These are phyloP conservation scores for Achatina immaculata DNA, from an alignment of 1,140 invertebrate genomes.

Conservation along the genomic window DNA sequence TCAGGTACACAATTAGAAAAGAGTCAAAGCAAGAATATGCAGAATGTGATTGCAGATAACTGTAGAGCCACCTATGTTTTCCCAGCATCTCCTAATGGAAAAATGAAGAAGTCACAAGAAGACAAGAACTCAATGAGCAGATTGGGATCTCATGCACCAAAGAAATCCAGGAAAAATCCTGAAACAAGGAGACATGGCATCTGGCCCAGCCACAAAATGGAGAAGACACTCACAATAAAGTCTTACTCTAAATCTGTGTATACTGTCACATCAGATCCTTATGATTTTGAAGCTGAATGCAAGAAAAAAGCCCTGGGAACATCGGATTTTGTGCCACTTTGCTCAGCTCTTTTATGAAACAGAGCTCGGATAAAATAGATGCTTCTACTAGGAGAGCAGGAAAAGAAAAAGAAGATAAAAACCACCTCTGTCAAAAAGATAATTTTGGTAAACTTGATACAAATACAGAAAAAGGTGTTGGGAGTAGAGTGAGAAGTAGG, in stretches of 20 bases:
- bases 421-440: no score
- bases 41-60: neutral
- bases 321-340: neutral
- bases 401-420: neutral
- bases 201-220: constrained; percentile 9
- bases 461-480: neutral
- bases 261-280: constrained; percentile 26
- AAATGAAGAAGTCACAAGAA: neutral
- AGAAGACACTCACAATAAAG: constrained; percentile 23
- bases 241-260: neutral
- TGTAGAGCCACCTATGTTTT: neutral
- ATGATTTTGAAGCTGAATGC: constrained; percentile 36
- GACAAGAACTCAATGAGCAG: neutral
- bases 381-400: neutral
- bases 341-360: neutral
- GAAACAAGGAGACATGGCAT: neutral
- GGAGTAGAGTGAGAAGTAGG: neutral
- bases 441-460: no score
- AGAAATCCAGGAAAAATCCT: neutral
- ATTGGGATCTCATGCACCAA: constrained; percentile 15
- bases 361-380: neutral
- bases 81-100: neutral
- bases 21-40: neutral
- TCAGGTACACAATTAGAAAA: neutral
- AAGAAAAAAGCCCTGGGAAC: neutral